These are phyloP conservation scores for Cichlasoma orientale DNA, from an alignment of 2,797 vertebrate species.

Conservation along the genomic window DNA sequence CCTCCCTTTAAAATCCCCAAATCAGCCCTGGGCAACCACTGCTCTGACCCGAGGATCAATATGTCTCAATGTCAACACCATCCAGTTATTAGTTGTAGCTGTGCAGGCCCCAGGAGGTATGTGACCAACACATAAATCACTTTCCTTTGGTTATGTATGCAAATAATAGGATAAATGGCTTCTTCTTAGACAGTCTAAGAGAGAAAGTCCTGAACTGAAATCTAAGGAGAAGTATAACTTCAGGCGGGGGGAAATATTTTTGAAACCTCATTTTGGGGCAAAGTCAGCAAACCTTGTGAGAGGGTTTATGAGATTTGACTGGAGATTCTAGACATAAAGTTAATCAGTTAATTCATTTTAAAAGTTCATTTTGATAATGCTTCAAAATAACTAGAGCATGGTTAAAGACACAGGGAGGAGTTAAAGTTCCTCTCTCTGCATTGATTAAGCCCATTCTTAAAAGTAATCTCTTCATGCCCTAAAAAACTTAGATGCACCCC, in stretches of 20 bases:
- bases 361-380: too few relatives aligned
- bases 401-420: neutral
- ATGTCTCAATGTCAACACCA: constrained; percentile 72
- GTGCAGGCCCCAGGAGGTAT: neutral
- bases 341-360: too few relatives aligned
- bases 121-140: neutral
- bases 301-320: too few relatives aligned
- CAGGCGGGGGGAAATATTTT: neutral
- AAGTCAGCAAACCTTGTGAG: neutral
- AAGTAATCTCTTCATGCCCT: neutral
- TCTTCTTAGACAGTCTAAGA: neutral
- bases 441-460: neutral
- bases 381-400: neutral
- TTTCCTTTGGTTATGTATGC: neutral
- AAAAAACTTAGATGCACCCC: neutral
- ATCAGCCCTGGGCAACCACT: constrained; percentile 44
- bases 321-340: too few relatives aligned
- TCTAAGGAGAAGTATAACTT: neutral
- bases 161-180: neutral
- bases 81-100: constrained; percentile 28
- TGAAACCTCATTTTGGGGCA: neutral
- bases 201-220: neutral
- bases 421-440: neutral
- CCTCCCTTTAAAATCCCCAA: constrained; percentile 23
- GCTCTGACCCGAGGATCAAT: constrained; percentile 63